These are phyloP conservation scores for Leucophora obtusa DNA, from an alignment of 2,888 invertebrate genomes.

Conservation along the genomic window DNA sequence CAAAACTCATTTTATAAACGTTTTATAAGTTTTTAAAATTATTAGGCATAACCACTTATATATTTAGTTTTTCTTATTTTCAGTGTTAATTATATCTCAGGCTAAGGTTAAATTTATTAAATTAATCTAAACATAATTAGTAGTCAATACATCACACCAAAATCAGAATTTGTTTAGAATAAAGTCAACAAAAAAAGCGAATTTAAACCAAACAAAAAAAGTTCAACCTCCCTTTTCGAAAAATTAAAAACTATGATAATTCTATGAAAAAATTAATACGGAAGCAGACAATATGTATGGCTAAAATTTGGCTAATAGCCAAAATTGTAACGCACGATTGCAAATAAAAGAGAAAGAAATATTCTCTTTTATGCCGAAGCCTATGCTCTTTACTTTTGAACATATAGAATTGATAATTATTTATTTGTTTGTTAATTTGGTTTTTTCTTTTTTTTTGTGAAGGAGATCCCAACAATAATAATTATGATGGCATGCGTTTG, in stretches of 20 bases:
- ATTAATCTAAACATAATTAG: conserved; percentile 40
- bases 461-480: conserved; percentile 34
- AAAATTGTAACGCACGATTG: conserved; percentile 17
- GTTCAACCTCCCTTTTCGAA: conserved; percentile 21
- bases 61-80: background rate
- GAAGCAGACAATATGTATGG: conserved; percentile 50
- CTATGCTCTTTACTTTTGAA: no score
- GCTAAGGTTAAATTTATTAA: conserved; percentile 8
- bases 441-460: background rate
- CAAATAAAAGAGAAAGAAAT: background rate
- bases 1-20: no score
- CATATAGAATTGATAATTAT: no score
- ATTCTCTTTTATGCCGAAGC: background rate
- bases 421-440: no score
- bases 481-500: conserved; percentile 59
- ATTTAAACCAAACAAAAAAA: conserved; percentile 23
- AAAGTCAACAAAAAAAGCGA: background rate
- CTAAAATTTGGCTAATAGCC: conserved; percentile 44
- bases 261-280: conserved; percentile 37
- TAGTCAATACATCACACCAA: conserved; percentile 29
- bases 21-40: no score
- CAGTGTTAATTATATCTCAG: background rate
- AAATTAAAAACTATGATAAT: conserved; percentile 35
- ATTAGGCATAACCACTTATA: background rate
- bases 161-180: conserved; percentile 13